A percentile compares a stretch with the other conserved stretches of the same genome.
phyloP scores from a whole-genome alignment of 1,140 invertebrate species.

The Drosophila eugracilis region DNA sequence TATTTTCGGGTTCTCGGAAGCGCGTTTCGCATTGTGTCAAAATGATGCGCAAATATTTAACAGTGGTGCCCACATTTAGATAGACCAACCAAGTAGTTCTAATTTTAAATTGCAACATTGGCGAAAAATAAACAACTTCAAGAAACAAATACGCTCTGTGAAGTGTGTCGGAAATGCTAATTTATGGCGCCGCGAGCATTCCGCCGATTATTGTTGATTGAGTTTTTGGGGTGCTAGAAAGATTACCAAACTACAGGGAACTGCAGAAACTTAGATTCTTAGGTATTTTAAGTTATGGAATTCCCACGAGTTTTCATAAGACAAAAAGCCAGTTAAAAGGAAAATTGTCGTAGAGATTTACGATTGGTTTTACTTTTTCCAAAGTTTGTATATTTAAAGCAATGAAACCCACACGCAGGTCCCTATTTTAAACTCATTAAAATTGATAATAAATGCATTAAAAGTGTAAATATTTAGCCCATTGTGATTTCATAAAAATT shows the following conservation, averaged over 20 bases:
- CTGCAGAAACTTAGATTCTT: not conserved
- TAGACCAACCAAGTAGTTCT: conserved; percentile 37
- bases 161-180: conserved; percentile 66
- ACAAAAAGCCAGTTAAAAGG: too few relatives aligned
- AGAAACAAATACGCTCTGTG: conserved; percentile 41
- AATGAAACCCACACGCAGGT: too few relatives aligned
- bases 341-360: too few relatives aligned
- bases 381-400: too few relatives aligned
- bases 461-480: too few relatives aligned
- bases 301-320: too few relatives aligned
- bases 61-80: conserved; percentile 49
- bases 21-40: conserved; percentile 47
- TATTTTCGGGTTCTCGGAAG: conserved; percentile 8
- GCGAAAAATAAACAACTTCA: conserved; percentile 30
- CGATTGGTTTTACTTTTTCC: too few relatives aligned
- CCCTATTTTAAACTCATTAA: too few relatives aligned
- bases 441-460: too few relatives aligned
- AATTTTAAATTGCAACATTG: conserved; percentile 68
- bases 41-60: conserved; percentile 63
- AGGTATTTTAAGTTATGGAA: not conserved
- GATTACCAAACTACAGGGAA: not conserved
- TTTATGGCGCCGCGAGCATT: conserved; percentile 29
- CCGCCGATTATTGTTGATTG: conserved; percentile 18
- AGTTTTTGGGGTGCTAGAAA: conserved; percentile 6
- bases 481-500: too few relatives aligned